These are phyloP conservation scores for Silurus glanis DNA, from an alignment of 2,113 vertebrate genomes.

Conservation along the genomic window DNA sequence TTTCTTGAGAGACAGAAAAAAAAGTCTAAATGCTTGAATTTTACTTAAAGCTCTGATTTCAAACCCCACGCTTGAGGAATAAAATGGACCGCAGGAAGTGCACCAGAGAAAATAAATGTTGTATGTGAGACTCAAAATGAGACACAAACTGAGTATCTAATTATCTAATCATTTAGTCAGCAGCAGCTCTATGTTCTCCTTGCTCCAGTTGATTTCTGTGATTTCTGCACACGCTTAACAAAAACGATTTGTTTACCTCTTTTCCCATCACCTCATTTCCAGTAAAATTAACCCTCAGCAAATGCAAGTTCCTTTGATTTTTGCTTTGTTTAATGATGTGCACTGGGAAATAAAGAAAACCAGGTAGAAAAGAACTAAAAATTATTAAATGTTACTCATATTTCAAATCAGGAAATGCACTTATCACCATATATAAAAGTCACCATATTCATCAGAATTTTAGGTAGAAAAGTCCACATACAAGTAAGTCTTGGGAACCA, in stretches of 20 bases:
- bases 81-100: neutral
- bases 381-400: neutral
- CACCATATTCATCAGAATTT: too few relatives aligned
- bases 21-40: constrained; percentile 26
- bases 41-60: neutral
- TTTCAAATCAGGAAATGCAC: neutral
- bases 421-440: too few relatives aligned
- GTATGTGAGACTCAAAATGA: neutral
- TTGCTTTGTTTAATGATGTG: neutral
- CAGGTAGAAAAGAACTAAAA: neutral
- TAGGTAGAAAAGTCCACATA: too few relatives aligned
- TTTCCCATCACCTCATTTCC: neutral
- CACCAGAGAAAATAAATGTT: neutral
- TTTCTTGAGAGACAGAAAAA: constrained; percentile 39
- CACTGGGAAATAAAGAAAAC: neutral
- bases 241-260: neutral
- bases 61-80: neutral
- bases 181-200: neutral
- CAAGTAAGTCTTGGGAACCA: too few relatives aligned
- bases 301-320: neutral
- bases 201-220: too few relatives aligned
- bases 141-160: neutral
- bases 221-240: neutral
- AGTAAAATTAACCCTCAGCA: neutral
- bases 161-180: neutral